Evolutionary conservation across 2,113 vertebrate genomes (phyloP).

Genomic region (Siniperca chuatsi): DNA sequence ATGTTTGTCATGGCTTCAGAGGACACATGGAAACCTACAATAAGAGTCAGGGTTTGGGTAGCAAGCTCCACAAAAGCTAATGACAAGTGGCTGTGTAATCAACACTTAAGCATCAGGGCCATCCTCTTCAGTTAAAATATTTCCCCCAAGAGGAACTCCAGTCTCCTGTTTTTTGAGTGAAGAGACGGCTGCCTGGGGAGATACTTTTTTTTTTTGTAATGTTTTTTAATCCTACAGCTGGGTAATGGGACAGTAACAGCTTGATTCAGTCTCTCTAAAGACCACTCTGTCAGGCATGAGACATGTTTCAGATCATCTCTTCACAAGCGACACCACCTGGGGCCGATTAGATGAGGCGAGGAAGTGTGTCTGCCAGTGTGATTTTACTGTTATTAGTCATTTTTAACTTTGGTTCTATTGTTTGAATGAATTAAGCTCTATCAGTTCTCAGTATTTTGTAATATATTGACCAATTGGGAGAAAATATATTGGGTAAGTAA

Average conservation of each 20-base stretch:
- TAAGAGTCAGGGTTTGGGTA: not conserved
- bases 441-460: not conserved
- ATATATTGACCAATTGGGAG: not conserved
- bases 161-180: constrained; percentile 42
- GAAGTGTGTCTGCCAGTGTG: constrained; percentile 20
- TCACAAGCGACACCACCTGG: constrained; percentile 55
- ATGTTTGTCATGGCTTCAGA: not conserved
- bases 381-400: constrained; percentile 38
- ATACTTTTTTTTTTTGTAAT: constrained; percentile 15
- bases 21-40: not conserved
- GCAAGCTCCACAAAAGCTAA: constrained; percentile 30
- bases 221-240: constrained; percentile 67
- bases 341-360: constrained; percentile 39
- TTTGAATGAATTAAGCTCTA: constrained; percentile 14
- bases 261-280: constrained; percentile 62
- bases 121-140: constrained; percentile 18
- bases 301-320: constrained; percentile 58
- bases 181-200: constrained; percentile 11
- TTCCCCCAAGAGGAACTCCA: constrained; percentile 27
- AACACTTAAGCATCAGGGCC: constrained; percentile 16
- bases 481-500: not conserved
- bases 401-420: constrained; percentile 6
- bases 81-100: constrained; percentile 32
- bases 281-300: constrained; percentile 50
- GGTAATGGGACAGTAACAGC: constrained; percentile 65